Evolutionary conservation across 2,888 invertebrate genomes (phyloP).

Genomic region (Drosophila austrosaltans): DNA sequence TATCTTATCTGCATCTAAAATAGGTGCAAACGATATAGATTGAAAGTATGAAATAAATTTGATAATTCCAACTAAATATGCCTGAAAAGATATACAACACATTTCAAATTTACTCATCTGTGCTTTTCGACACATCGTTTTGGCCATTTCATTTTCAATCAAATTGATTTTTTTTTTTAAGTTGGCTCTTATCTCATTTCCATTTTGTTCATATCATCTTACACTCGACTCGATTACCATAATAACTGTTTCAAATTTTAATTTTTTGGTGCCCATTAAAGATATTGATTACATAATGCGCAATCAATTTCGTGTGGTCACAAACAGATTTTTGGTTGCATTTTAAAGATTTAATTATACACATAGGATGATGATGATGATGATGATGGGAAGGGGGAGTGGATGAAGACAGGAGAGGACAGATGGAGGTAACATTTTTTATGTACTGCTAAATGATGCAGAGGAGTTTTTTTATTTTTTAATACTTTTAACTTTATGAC

Average conservation of each 20-base stretch:
- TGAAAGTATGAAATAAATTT: neutral
- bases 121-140: slow-evolving; percentile 14
- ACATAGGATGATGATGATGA: neutral
- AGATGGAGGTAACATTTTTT: slow-evolving; percentile 43
- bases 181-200: slow-evolving; percentile 11
- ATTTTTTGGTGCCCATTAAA: slow-evolving; percentile 6
- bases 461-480: slow-evolving; percentile 64
- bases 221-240: slow-evolving; percentile 10
- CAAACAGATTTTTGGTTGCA: slow-evolving; percentile 35
- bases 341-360: slow-evolving; percentile 55
- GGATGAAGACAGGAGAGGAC: too few species aligned
- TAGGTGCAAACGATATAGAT: neutral
- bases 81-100: neutral
- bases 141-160: neutral
- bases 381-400: neutral
- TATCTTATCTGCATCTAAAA: slow-evolving; percentile 3
- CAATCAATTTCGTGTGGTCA: slow-evolving; percentile 45
- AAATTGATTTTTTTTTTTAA: neutral
- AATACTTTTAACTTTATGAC: slow-evolving; percentile 49
- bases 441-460: slow-evolving; percentile 79
- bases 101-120: slow-evolving; percentile 14
- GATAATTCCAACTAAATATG: neutral
- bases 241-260: slow-evolving; percentile 10
- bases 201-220: slow-evolving; percentile 17
- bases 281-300: slow-evolving; percentile 19